These are phyloP conservation scores for Thamnophis sirtalis DNA, from an alignment of 2,113 vertebrate species.

Conservation along the genomic window DNA sequence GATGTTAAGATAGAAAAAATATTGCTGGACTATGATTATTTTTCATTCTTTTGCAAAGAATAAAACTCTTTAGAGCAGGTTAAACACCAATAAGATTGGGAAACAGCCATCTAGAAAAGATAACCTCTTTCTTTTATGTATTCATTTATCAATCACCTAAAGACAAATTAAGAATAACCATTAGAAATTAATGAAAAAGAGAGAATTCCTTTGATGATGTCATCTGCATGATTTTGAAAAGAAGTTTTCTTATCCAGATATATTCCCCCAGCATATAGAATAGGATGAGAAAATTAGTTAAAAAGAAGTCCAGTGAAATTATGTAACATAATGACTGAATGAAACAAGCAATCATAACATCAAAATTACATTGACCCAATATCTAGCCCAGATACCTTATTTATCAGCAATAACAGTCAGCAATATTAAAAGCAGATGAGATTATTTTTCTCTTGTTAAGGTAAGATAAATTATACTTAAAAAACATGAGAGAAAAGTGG, in stretches of 20 bases:
- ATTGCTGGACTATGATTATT: not conserved
- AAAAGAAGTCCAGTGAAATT: not conserved
- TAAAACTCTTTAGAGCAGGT: not conserved
- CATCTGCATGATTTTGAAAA: not conserved
- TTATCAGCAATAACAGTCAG: not conserved
- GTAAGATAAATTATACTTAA: not conserved
- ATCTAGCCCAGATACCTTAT: not conserved
- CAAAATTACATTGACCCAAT: not conserved
- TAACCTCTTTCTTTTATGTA: not conserved
- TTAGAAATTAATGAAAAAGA: not conserved
- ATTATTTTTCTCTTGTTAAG: not conserved
- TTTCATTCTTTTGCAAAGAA: not conserved
- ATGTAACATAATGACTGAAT: not conserved
- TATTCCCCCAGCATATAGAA: not conserved
- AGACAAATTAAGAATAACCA: not conserved
- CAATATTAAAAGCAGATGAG: not conserved
- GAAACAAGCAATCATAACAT: not conserved
- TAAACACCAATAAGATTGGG: not conserved
- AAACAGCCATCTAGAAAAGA: not conserved
- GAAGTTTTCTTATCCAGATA: not conserved
- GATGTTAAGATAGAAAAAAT: not conserved
- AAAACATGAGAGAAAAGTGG: not conserved
- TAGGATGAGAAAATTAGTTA: not conserved
- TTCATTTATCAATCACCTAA: not conserved
- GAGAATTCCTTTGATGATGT: not conserved